A percentile compares a stretch with the other conserved stretches of the same genome.
Evolutionary conservation across 2,888 invertebrate species (phyloP).

Genomic region (Hedya salicella): DNA sequence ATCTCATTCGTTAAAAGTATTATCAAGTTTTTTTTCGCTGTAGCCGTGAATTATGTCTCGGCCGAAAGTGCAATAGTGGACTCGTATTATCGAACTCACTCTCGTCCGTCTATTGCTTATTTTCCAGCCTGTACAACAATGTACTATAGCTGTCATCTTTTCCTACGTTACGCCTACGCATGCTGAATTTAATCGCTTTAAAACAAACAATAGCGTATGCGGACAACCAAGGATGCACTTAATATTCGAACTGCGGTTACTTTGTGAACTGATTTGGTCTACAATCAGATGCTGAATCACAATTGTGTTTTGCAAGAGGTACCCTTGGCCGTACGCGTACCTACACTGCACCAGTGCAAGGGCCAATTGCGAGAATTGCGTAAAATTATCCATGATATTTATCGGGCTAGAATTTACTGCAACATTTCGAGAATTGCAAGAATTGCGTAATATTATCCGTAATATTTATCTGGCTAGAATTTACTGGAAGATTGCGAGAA

Average conservation of each 20-base stretch:
- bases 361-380: background rate
- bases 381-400: too few species aligned
- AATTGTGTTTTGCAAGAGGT: slow-evolving; percentile 73
- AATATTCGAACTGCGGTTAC: slow-evolving; percentile 67
- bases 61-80: too few species aligned
- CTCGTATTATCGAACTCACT: too few species aligned
- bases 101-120: too few species aligned
- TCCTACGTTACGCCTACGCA: slow-evolving; percentile 16
- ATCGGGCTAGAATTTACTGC: background rate
- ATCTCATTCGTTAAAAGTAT: too few species aligned
- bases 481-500: too few species aligned
- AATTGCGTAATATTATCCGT: too few species aligned
- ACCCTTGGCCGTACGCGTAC: slow-evolving; percentile 47
- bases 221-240: slow-evolving; percentile 59
- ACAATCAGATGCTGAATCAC: slow-evolving; percentile 70
- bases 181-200: slow-evolving; percentile 58
- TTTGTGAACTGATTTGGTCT: slow-evolving; percentile 72
- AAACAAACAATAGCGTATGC: slow-evolving; percentile 61
- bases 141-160: background rate
- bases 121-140: background rate
- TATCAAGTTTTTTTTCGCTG: too few species aligned
- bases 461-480: too few species aligned
- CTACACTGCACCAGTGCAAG: background rate
- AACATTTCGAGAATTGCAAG: too few species aligned
- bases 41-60: too few species aligned